These are phyloP conservation scores for Sebastes steindachneri DNA, from an alignment of 2,797 vertebrate species.

Conservation along the genomic window DNA sequence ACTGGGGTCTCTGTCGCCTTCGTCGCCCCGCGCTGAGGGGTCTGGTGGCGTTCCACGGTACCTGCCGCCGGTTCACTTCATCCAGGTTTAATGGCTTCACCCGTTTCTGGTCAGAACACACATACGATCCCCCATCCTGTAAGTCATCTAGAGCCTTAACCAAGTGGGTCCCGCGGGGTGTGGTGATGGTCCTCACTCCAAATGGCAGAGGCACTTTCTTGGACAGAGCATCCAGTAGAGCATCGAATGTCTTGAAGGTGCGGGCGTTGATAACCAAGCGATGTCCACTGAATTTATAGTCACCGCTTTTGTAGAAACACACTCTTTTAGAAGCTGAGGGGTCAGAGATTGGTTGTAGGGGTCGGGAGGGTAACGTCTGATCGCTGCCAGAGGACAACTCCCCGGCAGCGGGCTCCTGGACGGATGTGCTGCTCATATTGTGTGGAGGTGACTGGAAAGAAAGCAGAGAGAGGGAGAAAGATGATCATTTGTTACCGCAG, in stretches of 20 bases:
- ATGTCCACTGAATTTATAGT: conserved; percentile 91
- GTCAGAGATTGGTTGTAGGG: conserved; percentile 74
- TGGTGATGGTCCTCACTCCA: conserved; percentile 95
- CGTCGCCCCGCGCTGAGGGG: conserved; percentile 57
- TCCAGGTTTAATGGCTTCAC: conserved; percentile 92
- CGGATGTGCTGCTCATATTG: conserved; percentile 87
- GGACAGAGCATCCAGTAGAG: conserved; percentile 92
- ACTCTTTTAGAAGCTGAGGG: conserved; percentile 88
- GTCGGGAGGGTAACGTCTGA: conserved; percentile 72
- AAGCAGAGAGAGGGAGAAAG: neutral
- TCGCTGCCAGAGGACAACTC: conserved; percentile 79
- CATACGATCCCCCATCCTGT: conserved; percentile 92
- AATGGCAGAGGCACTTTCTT: conserved; percentile 94
- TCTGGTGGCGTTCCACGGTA: conserved; percentile 90
- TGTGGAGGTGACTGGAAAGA: conserved; percentile 22
- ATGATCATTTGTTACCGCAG: neutral
- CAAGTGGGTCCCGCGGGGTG: conserved; percentile 88
- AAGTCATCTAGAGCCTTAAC: conserved; percentile 90
- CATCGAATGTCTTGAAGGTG: conserved; percentile 95
- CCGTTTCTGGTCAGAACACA: conserved; percentile 92
- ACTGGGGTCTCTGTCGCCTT: conserved; percentile 41
- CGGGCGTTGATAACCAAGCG: conserved; percentile 90
- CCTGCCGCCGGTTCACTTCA: conserved; percentile 83
- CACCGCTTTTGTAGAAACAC: conserved; percentile 97
- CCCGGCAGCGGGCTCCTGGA: conserved; percentile 78